Percentiles rank a stretch among this genome's conserved stretches.
Evolutionary conservation across 2,888 invertebrate species (phyloP).

Genomic region (Biston betularia): DNA sequence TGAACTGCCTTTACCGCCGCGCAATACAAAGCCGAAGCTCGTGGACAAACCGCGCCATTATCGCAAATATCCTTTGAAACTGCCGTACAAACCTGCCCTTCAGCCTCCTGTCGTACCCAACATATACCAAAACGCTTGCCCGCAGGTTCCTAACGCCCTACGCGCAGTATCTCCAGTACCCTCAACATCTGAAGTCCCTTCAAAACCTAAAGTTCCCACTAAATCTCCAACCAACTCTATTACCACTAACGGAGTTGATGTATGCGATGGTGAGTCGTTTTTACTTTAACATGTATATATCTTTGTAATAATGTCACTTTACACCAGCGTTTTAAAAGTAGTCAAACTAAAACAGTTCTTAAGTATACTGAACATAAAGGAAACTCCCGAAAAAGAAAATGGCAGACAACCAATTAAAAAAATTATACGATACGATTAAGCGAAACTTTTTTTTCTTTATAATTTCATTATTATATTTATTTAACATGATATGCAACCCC

Average conservation of each 20-base stretch:
- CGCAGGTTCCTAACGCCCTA: not conserved
- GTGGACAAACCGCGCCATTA: slow-evolving; percentile 75
- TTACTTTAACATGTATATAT: not conserved
- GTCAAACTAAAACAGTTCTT: too few species aligned
- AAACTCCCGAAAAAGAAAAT: too few species aligned
- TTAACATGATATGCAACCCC: too few species aligned
- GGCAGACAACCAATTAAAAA: too few species aligned
- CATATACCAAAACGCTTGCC: slow-evolving; percentile 73
- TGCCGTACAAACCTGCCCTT: slow-evolving; percentile 48
- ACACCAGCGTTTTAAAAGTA: too few species aligned
- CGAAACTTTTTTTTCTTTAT: too few species aligned
- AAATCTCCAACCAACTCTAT: not conserved
- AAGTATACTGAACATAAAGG: too few species aligned
- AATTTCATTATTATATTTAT: too few species aligned
- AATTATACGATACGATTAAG: too few species aligned
- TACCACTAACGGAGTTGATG: slow-evolving; percentile 50
- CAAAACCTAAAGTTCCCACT: not conserved
- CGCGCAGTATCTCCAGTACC: not conserved
- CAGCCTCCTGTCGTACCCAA: slow-evolving; percentile 38
- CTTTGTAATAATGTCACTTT: too few species aligned
- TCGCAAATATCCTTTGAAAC: slow-evolving; percentile 68
- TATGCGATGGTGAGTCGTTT: slow-evolving; percentile 55
- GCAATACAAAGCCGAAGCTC: slow-evolving; percentile 67
- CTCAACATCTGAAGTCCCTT: not conserved
- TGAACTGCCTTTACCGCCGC: slow-evolving; percentile 71